phyloP scores from a whole-genome alignment of 2,797 vertebrate species.

The Malurus splendens region DNA sequence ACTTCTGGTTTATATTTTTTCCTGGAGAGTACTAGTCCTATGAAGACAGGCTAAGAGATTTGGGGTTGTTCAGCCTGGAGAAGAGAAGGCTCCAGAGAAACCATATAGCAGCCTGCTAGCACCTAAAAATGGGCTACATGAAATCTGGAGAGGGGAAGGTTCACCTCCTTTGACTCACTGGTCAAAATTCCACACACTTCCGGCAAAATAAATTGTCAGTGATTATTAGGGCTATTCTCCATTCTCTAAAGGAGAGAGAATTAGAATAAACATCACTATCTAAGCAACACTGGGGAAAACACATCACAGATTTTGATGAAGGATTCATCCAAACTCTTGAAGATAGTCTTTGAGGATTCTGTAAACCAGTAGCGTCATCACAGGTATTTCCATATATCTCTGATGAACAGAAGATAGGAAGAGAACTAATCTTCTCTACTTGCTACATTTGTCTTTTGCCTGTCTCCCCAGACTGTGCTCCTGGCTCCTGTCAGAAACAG shows the following conservation, averaged over 20 bases:
- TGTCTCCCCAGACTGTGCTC: not conserved
- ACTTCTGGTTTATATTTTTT: not conserved
- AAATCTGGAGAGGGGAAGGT: not conserved
- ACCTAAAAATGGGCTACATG: not conserved
- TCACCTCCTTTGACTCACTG: not conserved
- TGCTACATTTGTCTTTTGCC: not conserved
- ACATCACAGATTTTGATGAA: not conserved
- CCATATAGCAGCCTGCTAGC: not conserved
- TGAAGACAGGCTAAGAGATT: not conserved
- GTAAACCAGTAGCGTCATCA: not conserved
- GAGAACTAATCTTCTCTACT: not conserved
- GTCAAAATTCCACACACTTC: not conserved
- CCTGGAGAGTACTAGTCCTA: not conserved
- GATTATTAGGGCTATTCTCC: not conserved
- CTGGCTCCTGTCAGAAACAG: not conserved
- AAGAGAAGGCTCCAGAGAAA: not conserved
- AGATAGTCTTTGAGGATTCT: not conserved
- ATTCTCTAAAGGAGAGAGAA: not conserved
- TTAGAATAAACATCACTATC: not conserved
- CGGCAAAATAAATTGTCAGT: not conserved
- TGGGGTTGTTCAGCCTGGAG: not conserved
- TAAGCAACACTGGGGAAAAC: not conserved
- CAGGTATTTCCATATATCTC: not conserved
- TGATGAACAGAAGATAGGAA: fast-evolving
- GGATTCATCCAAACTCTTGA: not conserved